Conservation (phyloP, 1,140 invertebrate genomes). For the Sminthurides bifidus region DNA sequence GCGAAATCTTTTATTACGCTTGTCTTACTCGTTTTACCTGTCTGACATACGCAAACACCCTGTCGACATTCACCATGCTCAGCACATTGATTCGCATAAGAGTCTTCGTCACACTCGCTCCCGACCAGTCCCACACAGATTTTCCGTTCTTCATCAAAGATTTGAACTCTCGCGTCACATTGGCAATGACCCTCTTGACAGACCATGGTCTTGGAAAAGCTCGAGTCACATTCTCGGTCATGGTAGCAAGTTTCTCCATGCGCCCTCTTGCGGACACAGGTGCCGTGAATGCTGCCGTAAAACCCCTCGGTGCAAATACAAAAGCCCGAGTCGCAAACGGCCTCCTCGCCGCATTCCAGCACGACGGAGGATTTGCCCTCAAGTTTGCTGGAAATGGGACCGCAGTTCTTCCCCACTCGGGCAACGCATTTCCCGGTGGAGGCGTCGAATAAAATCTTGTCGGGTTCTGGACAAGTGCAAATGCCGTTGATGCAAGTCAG, state of each 20-base stretch:
- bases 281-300: slow-evolving; percentile 7
- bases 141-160: slow-evolving; percentile 9
- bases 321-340: slow-evolving; percentile 16
- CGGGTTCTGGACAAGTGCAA: slow-evolving; percentile 2
- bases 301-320: slow-evolving; percentile 17
- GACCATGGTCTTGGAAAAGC: slow-evolving; percentile 8
- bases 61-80: slow-evolving; percentile 11
- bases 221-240: slow-evolving; percentile 8
- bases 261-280: slow-evolving; percentile 4
- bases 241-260: slow-evolving; percentile 7
- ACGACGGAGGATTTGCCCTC: neutral
- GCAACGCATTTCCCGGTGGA: slow-evolving; percentile 3
- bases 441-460: slow-evolving; percentile 1
- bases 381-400: neutral
- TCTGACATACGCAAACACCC: slow-evolving; percentile 10
- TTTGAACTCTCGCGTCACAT: slow-evolving; percentile 8
- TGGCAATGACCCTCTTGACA: slow-evolving; percentile 9
- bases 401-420: slow-evolving; percentile 15
- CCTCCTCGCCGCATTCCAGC: slow-evolving; percentile 10
- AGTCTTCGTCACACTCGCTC: neutral
- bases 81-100: slow-evolving; percentile 10
- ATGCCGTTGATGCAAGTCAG: slow-evolving; percentile 1
- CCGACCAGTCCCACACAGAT: slow-evolving; percentile 13
- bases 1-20: neutral
- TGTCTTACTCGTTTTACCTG: neutral